phyloP scores from a whole-genome alignment of 2,113 vertebrate species.

The Pterocles orientalis region DNA sequence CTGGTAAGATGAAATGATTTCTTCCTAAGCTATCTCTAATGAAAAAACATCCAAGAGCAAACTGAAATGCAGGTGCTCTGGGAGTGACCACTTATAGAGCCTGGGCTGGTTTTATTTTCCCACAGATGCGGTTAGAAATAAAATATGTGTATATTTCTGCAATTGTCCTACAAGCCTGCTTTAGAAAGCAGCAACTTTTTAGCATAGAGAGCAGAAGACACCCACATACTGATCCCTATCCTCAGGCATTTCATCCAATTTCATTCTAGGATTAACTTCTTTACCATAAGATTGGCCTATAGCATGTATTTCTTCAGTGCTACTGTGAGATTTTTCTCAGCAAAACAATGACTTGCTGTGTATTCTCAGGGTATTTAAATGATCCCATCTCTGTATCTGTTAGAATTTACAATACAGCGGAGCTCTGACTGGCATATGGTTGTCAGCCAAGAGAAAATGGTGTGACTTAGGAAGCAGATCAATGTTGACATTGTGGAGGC shows the following conservation, averaged over 20 bases:
- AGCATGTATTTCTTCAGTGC: neutral
- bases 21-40: neutral
- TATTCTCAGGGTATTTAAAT: conserved; percentile 58
- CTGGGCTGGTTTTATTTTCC: neutral
- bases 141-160: neutral
- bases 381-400: conserved; percentile 65
- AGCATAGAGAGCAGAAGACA: neutral
- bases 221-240: neutral
- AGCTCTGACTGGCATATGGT: conserved; percentile 47
- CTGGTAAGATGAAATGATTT: neutral
- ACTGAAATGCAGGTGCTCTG: neutral
- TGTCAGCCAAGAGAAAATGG: conserved; percentile 46
- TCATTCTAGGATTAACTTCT: conserved; percentile 40
- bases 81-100: neutral
- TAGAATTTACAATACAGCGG: conserved; percentile 51
- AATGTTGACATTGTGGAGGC: conserved; percentile 63
- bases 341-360: conserved; percentile 38
- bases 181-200: neutral
- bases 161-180: neutral
- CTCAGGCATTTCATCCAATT: conserved; percentile 45
- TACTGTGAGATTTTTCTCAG: neutral
- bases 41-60: neutral
- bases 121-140: neutral
- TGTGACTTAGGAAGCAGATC: conserved; percentile 28
- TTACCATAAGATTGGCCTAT: neutral